Evolutionary conservation across 2,888 invertebrate genomes (phyloP), one percentile per base, ranked within the genome.

Genomic region (Lasioglossum villosulum): DNA sequence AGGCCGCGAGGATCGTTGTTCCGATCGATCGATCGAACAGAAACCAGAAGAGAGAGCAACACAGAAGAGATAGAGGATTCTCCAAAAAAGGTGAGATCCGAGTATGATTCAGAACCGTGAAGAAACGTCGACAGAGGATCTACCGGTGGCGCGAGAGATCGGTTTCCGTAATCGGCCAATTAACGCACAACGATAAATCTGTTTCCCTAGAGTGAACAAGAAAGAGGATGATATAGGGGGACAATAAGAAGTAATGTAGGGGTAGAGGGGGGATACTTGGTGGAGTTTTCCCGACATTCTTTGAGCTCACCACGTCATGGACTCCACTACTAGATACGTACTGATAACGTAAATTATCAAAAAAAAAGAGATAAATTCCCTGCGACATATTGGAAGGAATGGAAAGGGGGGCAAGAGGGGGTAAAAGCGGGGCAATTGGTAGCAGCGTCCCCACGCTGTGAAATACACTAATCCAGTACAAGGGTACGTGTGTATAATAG

Each of bases 41-140:
- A 66, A 30, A 16, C 30, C 16, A 5, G 16, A 16, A 63, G 63
- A 63, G 63, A 63, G 30, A 63, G 63, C 34, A 34, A 66, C 27
- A 16, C n/a, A 68, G 68, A n/a, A 0, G 30, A 34, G 66, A 19
- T 34, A 30, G 27, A 78, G 12, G n/a, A 45, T 45, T 63, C 42
- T 82, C 86, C 82, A 82, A 84, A 86, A 82, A 86, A 75, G 86
- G 86, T 74, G 27, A 66, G 66, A 82, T 82, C 76, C 73, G 19
- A n/a, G 34, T 63, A 59, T 74, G 82, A 82, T 78, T 77, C 75
- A 59, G 75, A 27, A 37, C 48, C 45, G 70, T 52, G 77, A 45
- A 59, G 45, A 48, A 68, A 75, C 80, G 45, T 71, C 63, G 75
- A 16, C 73, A 23, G 68, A 39, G 63, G 63, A 19, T 79, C 82